Base-by-base conservation (phyloP, 2,888 invertebrate species). In the Lymantria monacha region DNA sequence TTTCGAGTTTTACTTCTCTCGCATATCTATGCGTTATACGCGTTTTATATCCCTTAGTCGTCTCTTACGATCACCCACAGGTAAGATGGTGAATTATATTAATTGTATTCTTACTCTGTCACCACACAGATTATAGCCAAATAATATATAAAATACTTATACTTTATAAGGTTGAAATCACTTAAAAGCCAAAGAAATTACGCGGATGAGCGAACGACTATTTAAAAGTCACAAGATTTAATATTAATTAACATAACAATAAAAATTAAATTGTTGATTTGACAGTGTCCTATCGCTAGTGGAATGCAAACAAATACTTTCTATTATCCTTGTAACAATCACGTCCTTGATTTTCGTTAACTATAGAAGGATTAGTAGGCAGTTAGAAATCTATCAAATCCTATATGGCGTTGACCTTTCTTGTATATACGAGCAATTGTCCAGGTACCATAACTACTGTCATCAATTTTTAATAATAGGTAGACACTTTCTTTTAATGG, bases 241-340 rank as follows among this genome's bases (percentile, higher is more conserved):
- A 37, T 22, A n/a, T 44, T 12, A n/a, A n/a, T 14, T 9, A 33
- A 15, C 11, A 7, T 7, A 2, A 10, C 38, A 7, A n/a, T 10
- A n/a, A 12, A 9, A 36, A 36, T 2, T 9, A 11, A 36, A 11
- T 36, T 38, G n/a, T 12, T 38, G 38, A 38, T n/a, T 38, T 12
- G n/a, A 38, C 22, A 33, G 49, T 42, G 61, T 49, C 46, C 59
- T 63, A 66, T 66, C 64, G 61, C 63, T 59, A 51, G 50, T 55
- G 73, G 76, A 76, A 79, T 78, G 75, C 63, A 49, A n/a, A 59
- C 60, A 56, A 72, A 59, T 70, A 79, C 77, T 77, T 77, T 78
- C 70, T 66, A 61, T 72, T 73, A 73, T 74, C 72, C 66, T 67
- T 58, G 15, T 12, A 30, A 38, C 50, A 46, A 50, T n/a, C 40